phyloP scores from a whole-genome alignment of 1,140 invertebrate genomes.

The Anthonomus grandis region DNA sequence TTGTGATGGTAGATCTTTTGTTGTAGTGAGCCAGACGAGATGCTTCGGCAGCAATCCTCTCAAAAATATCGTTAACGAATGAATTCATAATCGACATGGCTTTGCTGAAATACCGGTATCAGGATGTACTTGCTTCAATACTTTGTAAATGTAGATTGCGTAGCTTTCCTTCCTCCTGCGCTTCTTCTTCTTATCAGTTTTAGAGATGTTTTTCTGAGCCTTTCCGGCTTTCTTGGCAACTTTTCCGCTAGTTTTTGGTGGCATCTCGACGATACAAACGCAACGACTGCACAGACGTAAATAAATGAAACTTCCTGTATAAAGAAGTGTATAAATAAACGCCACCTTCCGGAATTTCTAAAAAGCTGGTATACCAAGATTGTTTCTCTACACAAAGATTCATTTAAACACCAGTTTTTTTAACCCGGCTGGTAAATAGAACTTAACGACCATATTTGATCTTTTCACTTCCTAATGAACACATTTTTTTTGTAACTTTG shows the following conservation, averaged over 20 bases:
- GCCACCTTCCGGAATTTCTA: too few species aligned
- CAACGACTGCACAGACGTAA: too few species aligned
- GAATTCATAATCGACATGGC: conserved; percentile 59
- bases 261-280: too few species aligned
- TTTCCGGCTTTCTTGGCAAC: conserved; percentile 38
- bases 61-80: conserved; percentile 62
- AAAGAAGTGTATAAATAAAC: too few species aligned
- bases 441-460: too few species aligned
- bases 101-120: conserved; percentile 64
- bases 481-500: too few species aligned
- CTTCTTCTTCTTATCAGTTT: conserved; percentile 54
- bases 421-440: too few species aligned
- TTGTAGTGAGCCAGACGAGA: conserved; percentile 69
- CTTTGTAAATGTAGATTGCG: conserved; percentile 67
- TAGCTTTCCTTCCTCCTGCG: conserved; percentile 63
- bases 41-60: conserved; percentile 66
- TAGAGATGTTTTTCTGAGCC: conserved; percentile 54
- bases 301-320: too few species aligned
- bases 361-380: too few species aligned
- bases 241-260: neutral
- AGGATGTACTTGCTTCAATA: conserved; percentile 68
- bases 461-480: too few species aligned
- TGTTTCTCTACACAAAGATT: too few species aligned
- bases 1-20: conserved; percentile 60
- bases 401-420: too few species aligned